Percentiles rank a stretch among this genome's conserved stretches.
These are phyloP conservation scores for Callorhinus ursinus DNA, from an alignment of 2,113 vertebrate species.

Conservation along the genomic window DNA sequence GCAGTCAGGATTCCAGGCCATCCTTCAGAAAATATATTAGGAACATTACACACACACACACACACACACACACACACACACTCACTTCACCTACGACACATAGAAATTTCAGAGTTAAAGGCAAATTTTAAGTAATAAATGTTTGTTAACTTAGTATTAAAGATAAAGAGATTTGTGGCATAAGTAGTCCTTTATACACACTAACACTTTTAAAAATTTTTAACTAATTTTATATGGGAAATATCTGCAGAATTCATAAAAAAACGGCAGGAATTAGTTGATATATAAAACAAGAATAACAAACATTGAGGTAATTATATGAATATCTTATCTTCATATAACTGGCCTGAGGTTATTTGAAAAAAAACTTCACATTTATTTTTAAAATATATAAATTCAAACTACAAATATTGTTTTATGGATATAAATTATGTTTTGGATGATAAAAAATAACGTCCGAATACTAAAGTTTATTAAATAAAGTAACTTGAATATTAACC, in stretches of 20 bases:
- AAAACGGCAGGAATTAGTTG: background rate
- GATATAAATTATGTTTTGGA: constrained; percentile 7
- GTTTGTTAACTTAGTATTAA: constrained; percentile 30
- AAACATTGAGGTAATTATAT: background rate
- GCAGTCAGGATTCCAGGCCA: constrained; percentile 50
- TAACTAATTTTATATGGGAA: constrained; percentile 38
- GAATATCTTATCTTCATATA: background rate
- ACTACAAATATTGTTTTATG: background rate
- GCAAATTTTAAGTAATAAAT: background rate
- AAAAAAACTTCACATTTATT: background rate
- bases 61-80: background rate
- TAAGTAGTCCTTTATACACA: background rate
- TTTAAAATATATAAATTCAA: constrained; percentile 46
- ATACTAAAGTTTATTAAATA: background rate
- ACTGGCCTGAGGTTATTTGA: background rate
- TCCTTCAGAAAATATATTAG: constrained; percentile 57
- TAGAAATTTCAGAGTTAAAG: background rate
- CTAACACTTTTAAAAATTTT: background rate
- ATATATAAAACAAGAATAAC: constrained; percentile 11
- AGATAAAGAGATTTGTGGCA: background rate
- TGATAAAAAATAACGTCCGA: constrained; percentile 17
- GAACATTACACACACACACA: background rate
- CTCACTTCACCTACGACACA: constrained; percentile 28
- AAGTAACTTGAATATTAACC: constrained; percentile 13
- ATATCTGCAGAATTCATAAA: background rate